phyloP scores from a whole-genome alignment of 2,797 vertebrate genomes.

The Astyanax mexicanus region DNA sequence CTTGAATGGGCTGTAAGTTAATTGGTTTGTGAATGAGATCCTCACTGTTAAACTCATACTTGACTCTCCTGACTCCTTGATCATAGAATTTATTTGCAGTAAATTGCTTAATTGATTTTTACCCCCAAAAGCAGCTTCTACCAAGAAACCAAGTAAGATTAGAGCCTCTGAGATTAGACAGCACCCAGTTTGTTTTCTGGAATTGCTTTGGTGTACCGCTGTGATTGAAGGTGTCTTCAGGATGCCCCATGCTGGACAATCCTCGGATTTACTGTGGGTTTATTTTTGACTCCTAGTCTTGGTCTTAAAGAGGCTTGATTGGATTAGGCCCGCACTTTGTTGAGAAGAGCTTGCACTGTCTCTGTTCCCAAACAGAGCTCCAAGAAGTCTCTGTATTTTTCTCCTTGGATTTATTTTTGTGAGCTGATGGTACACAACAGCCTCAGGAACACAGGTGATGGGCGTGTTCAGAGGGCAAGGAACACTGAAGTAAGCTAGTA shows the following conservation, averaged over 20 bases:
- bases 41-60: background rate
- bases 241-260: conserved; percentile 28
- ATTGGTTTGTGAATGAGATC: too few relatives aligned
- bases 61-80: background rate
- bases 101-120: conserved; percentile 15
- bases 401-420: conserved; percentile 50
- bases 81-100: background rate
- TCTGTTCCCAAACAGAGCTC: conserved; percentile 11
- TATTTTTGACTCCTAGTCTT: conserved; percentile 70
- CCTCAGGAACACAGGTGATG: conserved; percentile 46
- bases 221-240: background rate
- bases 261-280: conserved; percentile 64
- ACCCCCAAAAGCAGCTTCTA: background rate
- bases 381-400: background rate
- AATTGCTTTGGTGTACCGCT: background rate
- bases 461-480: conserved; percentile 38
- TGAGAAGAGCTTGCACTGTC: conserved; percentile 58
- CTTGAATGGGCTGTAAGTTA: background rate
- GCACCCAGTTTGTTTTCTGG: background rate
- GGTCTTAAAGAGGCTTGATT: conserved; percentile 73
- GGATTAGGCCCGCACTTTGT: conserved; percentile 70
- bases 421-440: conserved; percentile 51
- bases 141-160: conserved; percentile 30
- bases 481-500: conserved; percentile 40
- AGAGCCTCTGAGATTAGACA: conserved; percentile 17